phyloP scores from a whole-genome alignment of 30 jellyfish, hydroid and myxozoan genomes.

The Chrysaora quinquecirrha region DNA sequence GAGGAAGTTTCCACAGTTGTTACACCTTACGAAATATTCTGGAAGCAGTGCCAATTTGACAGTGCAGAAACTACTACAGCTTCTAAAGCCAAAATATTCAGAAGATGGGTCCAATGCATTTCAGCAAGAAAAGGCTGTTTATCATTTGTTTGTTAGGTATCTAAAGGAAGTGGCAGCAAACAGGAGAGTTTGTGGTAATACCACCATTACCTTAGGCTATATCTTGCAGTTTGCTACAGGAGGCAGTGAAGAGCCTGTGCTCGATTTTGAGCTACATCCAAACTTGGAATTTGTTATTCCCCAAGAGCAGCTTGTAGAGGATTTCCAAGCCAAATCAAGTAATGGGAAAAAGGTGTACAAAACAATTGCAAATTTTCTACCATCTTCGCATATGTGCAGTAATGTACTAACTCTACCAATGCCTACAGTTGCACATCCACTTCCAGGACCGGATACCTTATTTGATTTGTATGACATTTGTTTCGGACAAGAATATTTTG shows the following conservation, averaged over 20 bases:
- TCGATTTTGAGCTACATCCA: slow-evolving; percentile 17
- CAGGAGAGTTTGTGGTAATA: slow-evolving; percentile 4
- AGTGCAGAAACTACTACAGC: slow-evolving; percentile 30
- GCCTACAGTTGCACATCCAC: background rate
- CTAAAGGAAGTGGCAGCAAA: slow-evolving; percentile 28
- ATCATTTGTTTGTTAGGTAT: slow-evolving; percentile 17
- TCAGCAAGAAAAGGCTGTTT: slow-evolving; percentile 6
- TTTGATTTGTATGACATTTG: slow-evolving; percentile 8
- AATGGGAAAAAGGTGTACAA: no score
- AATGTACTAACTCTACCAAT: slow-evolving; percentile 5
- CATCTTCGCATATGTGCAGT: background rate
- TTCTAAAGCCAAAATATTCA: slow-evolving; percentile 18
- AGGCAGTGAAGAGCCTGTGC: slow-evolving; percentile 39
- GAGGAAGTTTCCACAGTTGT: slow-evolving; percentile 7
- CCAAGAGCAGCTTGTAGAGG: background rate
- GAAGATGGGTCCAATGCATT: slow-evolving; percentile 16
- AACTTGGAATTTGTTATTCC: slow-evolving; percentile 13
- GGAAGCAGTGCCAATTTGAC: slow-evolving; percentile 2
- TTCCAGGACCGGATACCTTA: background rate
- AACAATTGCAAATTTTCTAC: background rate
- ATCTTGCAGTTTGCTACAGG: slow-evolving; percentile 34
- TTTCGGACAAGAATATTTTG: background rate
- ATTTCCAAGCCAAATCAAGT: background rate
- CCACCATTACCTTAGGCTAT: background rate
- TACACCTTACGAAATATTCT: slow-evolving; percentile 1